phyloP scores from a whole-genome alignment of 2,113 vertebrate species.

The Arizona elegans region DNA sequence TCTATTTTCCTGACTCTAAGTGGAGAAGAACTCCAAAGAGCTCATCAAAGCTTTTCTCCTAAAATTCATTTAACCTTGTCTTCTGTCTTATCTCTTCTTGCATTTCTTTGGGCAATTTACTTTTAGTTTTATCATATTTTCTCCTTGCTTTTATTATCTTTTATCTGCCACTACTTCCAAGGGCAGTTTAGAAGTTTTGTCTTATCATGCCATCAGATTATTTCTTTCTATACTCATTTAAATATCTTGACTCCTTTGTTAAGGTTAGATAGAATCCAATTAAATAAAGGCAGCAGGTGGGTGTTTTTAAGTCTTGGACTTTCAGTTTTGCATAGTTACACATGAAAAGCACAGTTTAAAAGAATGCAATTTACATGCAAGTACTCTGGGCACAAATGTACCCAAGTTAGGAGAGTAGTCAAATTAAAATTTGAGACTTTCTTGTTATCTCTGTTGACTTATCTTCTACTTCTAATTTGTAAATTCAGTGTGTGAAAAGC shows the following conservation, averaged over 20 bases:
- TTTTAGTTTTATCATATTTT: conserved; percentile 18
- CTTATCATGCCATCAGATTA: conserved; percentile 13
- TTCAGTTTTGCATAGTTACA: conserved; percentile 1
- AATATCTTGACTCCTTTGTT: conserved; percentile 38
- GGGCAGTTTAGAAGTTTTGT: conserved; percentile 3
- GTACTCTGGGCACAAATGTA: background rate
- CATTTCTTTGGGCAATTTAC: conserved; percentile 21
- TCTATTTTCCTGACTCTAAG: background rate
- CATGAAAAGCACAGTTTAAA: conserved; percentile 1
- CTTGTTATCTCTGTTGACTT: background rate
- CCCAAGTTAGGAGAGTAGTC: background rate
- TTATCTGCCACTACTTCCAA: background rate
- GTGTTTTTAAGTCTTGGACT: background rate
- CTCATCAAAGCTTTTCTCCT: conserved; percentile 14
- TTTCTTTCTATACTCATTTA: conserved; percentile 41
- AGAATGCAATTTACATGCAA: conserved; percentile 4
- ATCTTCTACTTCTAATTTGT: background rate
- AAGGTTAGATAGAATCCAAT: conserved; percentile 19
- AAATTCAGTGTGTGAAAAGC: background rate
- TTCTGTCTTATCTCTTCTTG: conserved; percentile 33
- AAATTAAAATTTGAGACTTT: background rate
- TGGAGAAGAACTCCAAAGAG: background rate
- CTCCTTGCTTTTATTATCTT: background rate
- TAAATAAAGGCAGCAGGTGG: conserved; percentile 3
- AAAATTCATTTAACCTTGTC: background rate